Percentiles rank a stretch among this genome's conserved stretches.
These are phyloP conservation scores for Azemiops feae DNA, from an alignment of 2,113 vertebrate genomes.

Conservation along the genomic window DNA sequence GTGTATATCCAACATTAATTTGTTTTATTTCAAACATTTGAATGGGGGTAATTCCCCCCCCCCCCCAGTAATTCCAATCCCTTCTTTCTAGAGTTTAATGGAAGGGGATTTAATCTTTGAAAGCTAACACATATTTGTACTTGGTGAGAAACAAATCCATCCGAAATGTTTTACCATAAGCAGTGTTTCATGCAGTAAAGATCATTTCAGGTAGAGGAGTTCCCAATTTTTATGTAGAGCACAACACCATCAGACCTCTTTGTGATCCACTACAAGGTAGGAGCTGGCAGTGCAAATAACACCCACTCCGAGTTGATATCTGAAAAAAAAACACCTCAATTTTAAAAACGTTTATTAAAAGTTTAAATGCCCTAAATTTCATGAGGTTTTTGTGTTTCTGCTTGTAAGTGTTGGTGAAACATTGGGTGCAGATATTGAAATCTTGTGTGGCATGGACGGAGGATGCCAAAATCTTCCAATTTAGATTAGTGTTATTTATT, in stretches of 20 bases:
- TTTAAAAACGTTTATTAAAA: not conserved
- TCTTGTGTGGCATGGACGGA: not conserved
- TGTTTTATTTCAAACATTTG: not conserved
- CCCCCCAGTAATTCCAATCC: not conserved
- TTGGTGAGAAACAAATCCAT: not conserved
- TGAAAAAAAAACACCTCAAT: not conserved
- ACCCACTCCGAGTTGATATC: not conserved
- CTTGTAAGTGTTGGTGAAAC: not conserved
- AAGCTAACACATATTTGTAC: not conserved
- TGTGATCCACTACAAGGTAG: not conserved
- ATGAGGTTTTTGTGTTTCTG: not conserved
- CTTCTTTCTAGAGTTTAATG: not conserved
- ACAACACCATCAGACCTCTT: not conserved
- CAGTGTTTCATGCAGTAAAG: not conserved
- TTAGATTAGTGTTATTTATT: not conserved
- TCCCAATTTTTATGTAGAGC: not conserved
- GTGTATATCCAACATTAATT: not conserved
- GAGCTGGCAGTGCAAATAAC: not conserved
- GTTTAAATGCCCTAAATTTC: not conserved
- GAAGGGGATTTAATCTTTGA: not conserved
- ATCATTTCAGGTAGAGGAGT: not conserved
- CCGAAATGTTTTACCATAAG: too few species aligned
- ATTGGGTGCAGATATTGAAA: not conserved
- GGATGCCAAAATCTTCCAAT: not conserved
- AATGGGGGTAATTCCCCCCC: not conserved